Evolutionary conservation across 1,140 invertebrate species (phyloP), one percentile per base, ranked within the genome.

Genomic region (Diabrotica undecimpunctata): DNA sequence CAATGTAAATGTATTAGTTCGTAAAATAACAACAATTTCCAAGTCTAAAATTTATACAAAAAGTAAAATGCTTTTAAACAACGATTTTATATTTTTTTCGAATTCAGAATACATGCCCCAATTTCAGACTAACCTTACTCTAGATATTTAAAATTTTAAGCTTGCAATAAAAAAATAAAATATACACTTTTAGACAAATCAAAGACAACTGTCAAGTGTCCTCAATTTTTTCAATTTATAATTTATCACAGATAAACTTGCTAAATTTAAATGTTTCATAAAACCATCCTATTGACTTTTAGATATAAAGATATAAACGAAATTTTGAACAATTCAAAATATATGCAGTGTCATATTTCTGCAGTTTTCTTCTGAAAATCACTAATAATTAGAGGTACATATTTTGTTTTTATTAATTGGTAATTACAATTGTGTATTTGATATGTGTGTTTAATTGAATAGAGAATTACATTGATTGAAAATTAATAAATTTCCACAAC

Each of bases 181-280:
- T 25, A 54, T 36, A 25, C 25, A 25, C 25, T 25, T 25, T 25
- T 25, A 25, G 25, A 25, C 25, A 25, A 64, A 65, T 55, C 54
- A 37, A 61, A 67, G 59, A 25, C 57, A 66, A 66, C 54, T 66
- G 37, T 65, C 55, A 67, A 70, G 68, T 66, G 67, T 60, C 25
- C 61, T 57, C 68, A 70, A 71, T 65, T 73, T 67, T 73, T 71
- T 67, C 70, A 73, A 72, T 41, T 70, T 68, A 70, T 69, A 71
- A 71, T 72, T 73, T 73, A 73, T 73, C 72, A 73, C 72, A 73
- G 72, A 72, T 63, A 69, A 69, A 66, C 64, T 71, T 73, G 62
- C n/a, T n/a, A 54, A 62, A 56, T 63, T 63, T 63, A 64, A 67
- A 65, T 62, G 61, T 70, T 65, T 56, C 54, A 61, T 66, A 62